Evolutionary conservation across 30 jellyfish, hydroid and myxozoan genomes (phyloP).

Genomic region (Aurelia sp.): DNA sequence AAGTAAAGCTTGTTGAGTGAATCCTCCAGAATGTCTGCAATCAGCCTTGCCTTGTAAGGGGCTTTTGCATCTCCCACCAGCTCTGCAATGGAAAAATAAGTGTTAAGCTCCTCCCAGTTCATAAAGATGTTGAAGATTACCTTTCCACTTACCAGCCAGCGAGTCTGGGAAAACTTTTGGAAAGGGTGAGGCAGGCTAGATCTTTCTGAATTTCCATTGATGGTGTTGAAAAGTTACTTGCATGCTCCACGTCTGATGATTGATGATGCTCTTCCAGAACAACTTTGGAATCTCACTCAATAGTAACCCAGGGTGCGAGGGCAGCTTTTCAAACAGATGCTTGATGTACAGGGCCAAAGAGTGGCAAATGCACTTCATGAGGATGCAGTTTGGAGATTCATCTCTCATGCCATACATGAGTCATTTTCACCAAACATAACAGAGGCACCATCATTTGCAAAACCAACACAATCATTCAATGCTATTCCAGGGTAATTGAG

Average conservation of each 20-base stretch:
- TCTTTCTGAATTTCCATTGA: constrained; percentile 55
- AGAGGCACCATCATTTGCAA: constrained; percentile 64
- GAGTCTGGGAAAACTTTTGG: constrained; percentile 60
- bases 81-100: constrained; percentile 69
- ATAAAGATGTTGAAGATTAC: constrained; percentile 46
- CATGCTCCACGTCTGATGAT: constrained; percentile 74
- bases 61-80: constrained; percentile 26
- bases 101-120: constrained; percentile 68
- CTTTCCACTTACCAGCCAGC: constrained; percentile 80
- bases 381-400: constrained; percentile 68
- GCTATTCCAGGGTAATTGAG: too few species aligned
- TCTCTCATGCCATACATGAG: constrained; percentile 62
- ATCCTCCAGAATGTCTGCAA: constrained; percentile 32
- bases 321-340: constrained; percentile 65
- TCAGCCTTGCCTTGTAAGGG: constrained; percentile 61
- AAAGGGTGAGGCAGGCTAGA: constrained; percentile 68
- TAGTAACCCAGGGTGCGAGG: constrained; percentile 59
- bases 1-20: constrained; percentile 41
- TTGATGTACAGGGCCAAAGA: constrained; percentile 69
- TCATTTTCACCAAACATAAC: constrained; percentile 57
- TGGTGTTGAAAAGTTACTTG: constrained; percentile 51
- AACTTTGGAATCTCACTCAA: constrained; percentile 59
- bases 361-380: constrained; percentile 76
- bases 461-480: constrained; percentile 15
- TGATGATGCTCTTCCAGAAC: constrained; percentile 46